phyloP scores from a whole-genome alignment of 1,140 invertebrate species.

The Bemisia tabaci region DNA sequence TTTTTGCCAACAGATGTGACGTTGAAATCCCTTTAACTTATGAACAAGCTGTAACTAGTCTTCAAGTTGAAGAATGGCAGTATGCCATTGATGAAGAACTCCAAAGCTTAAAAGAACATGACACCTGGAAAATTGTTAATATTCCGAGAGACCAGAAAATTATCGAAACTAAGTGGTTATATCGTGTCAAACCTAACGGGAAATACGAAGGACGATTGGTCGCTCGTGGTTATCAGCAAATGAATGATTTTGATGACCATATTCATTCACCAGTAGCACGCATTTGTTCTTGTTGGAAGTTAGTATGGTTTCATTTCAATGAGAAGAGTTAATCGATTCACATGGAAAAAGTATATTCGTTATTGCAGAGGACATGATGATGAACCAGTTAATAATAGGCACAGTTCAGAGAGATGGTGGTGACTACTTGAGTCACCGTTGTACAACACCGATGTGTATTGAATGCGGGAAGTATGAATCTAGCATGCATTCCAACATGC shows the following conservation, averaged over 20 bases:
- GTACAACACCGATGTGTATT: too few relatives aligned
- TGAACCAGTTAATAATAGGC: too few relatives aligned
- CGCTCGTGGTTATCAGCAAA: conserved; percentile 5
- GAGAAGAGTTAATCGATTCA: too few relatives aligned
- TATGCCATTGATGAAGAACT: conserved; percentile 18
- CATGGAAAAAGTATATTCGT: too few relatives aligned
- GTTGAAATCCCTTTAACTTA: conserved; percentile 10
- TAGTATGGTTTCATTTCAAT: too few relatives aligned
- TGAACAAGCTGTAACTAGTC: conserved; percentile 16
- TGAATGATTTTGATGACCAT: conserved; percentile 1
- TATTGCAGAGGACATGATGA: too few relatives aligned
- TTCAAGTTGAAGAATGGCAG: conserved; percentile 17
- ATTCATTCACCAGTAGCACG: conserved; percentile 1
- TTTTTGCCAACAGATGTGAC: too few relatives aligned
- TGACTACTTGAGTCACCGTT: too few relatives aligned
- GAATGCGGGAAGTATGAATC: too few relatives aligned
- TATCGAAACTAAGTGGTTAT: conserved; percentile 9
- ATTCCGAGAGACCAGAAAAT: background rate
- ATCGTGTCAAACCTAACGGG: background rate
- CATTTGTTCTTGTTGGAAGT: too few relatives aligned
- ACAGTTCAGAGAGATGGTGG: too few relatives aligned
- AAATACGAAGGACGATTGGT: conserved; percentile 6
- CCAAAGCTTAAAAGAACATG: conserved; percentile 1
- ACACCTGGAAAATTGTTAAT: conserved; percentile 8
- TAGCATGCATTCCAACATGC: too few relatives aligned